A percentile compares a stretch with the other conserved stretches of the same genome.
Conservation (phyloP, 2,888 invertebrate species). For the Mesodorylaimus sp. region DNA sequence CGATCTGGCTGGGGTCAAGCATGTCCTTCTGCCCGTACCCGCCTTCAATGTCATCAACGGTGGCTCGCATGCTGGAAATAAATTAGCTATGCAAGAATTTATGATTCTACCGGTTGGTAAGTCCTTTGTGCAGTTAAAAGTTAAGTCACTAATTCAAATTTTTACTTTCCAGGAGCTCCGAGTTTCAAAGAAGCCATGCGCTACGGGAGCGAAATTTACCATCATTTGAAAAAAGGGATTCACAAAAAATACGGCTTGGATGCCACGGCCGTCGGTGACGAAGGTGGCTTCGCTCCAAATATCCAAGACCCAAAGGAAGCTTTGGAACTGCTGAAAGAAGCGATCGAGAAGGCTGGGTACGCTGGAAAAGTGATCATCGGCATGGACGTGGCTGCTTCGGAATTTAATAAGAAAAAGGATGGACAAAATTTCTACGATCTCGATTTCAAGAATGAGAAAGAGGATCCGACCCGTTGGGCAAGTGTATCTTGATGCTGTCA, state of each 20-base stretch:
- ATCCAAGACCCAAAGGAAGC: slow-evolving; percentile 82
- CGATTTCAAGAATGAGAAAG: slow-evolving; percentile 88
- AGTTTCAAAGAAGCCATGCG: slow-evolving; percentile 92
- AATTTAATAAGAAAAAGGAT: slow-evolving; percentile 56
- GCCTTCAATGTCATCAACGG: slow-evolving; percentile 99
- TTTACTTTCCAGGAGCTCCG: slow-evolving; percentile 48
- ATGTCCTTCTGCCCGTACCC: slow-evolving; percentile 82
- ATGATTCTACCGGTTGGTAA: slow-evolving; percentile 75
- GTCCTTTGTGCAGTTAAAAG: not conserved
- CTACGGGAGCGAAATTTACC: slow-evolving; percentile 90
- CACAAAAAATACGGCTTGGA: slow-evolving; percentile 81
- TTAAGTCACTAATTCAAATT: no score
- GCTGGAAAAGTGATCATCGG: slow-evolving; percentile 89
- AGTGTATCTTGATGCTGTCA: no score
- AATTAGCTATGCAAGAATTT: slow-evolving; percentile 57
- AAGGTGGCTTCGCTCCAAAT: slow-evolving; percentile 98
- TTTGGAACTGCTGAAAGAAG: slow-evolving; percentile 31
- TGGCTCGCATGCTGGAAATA: slow-evolving; percentile 95
- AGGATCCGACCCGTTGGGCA: slow-evolving; percentile 46
- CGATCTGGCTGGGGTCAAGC: slow-evolving; percentile 70
- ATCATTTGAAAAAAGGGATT: slow-evolving; percentile 76
- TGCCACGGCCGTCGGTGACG: slow-evolving; percentile 93
- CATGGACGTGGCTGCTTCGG: slow-evolving; percentile 97
- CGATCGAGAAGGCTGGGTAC: slow-evolving; percentile 62
- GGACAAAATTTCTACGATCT: slow-evolving; percentile 55